Conservation (phyloP, 2,797 vertebrate genomes). For the Eleutherodactylus coqui region DNA sequence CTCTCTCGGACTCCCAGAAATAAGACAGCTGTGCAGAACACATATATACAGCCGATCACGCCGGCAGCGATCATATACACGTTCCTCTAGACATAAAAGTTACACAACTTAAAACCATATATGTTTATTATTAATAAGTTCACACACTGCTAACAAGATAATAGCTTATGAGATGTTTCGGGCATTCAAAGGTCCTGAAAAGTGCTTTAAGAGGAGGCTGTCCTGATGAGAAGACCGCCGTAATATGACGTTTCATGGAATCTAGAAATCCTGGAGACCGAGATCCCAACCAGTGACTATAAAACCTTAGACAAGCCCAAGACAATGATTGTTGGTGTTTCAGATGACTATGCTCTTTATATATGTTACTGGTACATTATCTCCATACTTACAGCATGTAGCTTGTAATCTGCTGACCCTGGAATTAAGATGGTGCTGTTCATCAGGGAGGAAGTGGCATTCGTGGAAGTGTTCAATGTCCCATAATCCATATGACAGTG, state of each 20-base stretch:
- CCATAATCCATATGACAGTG: conserved; percentile 78
- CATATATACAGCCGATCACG: conserved; percentile 84
- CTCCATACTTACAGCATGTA: conserved; percentile 81
- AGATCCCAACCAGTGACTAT: too few species aligned
- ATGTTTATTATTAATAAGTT: neutral
- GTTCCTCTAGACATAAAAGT: conserved; percentile 77
- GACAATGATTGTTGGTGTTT: neutral
- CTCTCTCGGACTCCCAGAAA: conserved; percentile 91
- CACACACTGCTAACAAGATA: too few species aligned
- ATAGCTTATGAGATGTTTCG: too few species aligned
- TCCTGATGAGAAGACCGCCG: too few species aligned
- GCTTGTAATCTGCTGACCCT: conserved; percentile 75
- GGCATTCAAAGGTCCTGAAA: too few species aligned
- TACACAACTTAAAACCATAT: neutral
- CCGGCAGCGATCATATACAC: conserved; percentile 92
- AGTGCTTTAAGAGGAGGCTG: too few species aligned
- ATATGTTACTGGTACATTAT: neutral
- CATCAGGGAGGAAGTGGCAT: conserved; percentile 72
- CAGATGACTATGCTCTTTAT: neutral
- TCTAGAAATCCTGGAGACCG: too few species aligned
- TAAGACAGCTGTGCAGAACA: conserved; percentile 86
- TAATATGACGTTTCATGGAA: too few species aligned
- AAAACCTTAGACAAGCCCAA: too few species aligned
- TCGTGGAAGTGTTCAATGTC: conserved; percentile 72
- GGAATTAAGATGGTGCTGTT: conserved; percentile 70